These are phyloP conservation scores for Ephydatia muelleri DNA, from an alignment of 37 sponge, comb jelly and placozoan species.

Conservation along the genomic window DNA sequence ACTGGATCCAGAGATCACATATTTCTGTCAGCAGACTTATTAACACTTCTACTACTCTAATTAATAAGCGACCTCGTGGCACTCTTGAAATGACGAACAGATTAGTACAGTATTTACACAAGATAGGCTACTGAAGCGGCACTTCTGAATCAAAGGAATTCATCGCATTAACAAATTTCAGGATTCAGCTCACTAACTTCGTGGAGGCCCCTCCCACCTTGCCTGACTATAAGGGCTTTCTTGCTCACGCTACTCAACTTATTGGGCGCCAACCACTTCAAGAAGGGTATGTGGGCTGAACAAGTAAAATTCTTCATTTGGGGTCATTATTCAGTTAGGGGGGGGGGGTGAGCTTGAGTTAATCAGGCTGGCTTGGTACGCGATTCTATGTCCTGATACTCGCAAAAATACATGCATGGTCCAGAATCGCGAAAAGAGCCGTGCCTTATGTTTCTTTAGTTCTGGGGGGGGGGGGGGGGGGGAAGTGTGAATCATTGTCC, in stretches of 20 bases:
- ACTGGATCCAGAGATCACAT: not conserved
- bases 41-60: not conserved
- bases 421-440: no score
- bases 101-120: not conserved
- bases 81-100: not conserved
- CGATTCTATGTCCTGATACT: no score
- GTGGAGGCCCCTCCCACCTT: conserved; percentile 24
- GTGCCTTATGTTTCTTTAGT: no score
- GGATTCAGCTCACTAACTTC: conserved; percentile 29
- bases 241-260: conserved; percentile 34
- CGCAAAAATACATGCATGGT: no score
- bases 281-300: conserved; percentile 7
- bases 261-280: not conserved
- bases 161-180: conserved; percentile 18
- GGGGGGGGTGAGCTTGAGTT: no score
- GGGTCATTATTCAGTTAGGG: not conserved
- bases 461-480: no score
- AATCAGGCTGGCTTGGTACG: no score
- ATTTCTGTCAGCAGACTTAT: not conserved
- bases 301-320: not conserved
- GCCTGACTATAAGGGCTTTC: conserved; percentile 28
- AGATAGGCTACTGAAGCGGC: conserved; percentile 26
- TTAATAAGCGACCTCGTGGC: not conserved
- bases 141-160: conserved; percentile 5
- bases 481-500: no score